Base-by-base conservation (phyloP, 2,888 invertebrate species). In the Perithous albicinctus region DNA sequence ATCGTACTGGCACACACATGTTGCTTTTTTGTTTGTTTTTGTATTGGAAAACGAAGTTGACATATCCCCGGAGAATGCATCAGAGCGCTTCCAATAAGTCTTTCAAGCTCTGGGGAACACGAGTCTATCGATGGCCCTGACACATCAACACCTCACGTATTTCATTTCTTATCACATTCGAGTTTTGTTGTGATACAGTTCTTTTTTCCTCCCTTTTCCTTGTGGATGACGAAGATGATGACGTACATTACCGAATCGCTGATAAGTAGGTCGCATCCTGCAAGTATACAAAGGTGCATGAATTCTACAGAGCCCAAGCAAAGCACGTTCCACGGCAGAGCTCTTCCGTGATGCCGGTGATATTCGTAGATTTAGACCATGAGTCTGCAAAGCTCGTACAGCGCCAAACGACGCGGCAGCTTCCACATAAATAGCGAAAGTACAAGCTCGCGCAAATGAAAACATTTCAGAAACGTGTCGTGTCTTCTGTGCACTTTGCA, bases 261-360 rank as follows among this genome's bases (percentile, higher is more conserved):
- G 23, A 69, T 8, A 69, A 54, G 26, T 54, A 69, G 69, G 69
- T 69, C 54, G 51, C 38, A 69, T 69, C 38, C 69, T 51, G 38
- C 54, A 54, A 69, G 38, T 51, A 54, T 20, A 67, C 12, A 20
- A 26, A 18, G 48, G 2, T 35, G 43, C 43, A 67, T 35, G 32
- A 67, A 51, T 35, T 35, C 38, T 35, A 46, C 26, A 35, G 8
- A 38, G 26, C 26, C 69, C 8, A 23, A 15, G 38, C 23, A 54
- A n/a, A 69, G 54, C 69, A 69, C 38, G 69, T 54, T 54, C 12
- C 54, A 23, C 69, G 26, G n/a, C 35, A 43, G 41, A n/a, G 38
- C 15, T 38, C 23, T 35, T 35, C 29, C 15, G 29, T 18, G 8
- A 59, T 59, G 46, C 66, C n/a, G 66, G 29, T 66, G 32, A 69